Evolutionary conservation across 2,888 invertebrate genomes (phyloP), one percentile per base, ranked within the genome.

Genomic region (Arrhopalites spinosus): DNA sequence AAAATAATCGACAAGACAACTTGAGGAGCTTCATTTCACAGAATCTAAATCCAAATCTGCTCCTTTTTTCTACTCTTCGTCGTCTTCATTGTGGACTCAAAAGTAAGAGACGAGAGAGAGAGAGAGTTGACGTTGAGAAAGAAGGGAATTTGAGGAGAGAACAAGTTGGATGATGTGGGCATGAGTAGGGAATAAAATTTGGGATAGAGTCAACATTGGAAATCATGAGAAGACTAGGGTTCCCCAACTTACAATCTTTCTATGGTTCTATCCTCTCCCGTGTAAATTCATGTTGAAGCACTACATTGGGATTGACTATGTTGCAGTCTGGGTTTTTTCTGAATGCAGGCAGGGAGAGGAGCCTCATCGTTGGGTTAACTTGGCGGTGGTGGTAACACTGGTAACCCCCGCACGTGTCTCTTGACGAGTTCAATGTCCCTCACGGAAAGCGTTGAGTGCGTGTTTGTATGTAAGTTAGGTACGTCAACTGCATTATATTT

Each of bases 401-500:
- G 59, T 63, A 59, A 79, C 82, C 82, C 82, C 82, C 81, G 80
- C 82, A 82, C 82, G 82, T 82, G 82, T 74, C 75, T 59, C 15
- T 8, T 75, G 73, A 73, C 79, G 77, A 81, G 82, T 80, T 82
- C 82, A 82, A 80, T 76, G 82, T 78, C 82, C 82, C 80, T 78
- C 77, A 50, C 50, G 50, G 50, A 50, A 50, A 50, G 50, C n/a
- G n/a, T 50, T 50, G 8, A 23, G 25, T 59, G 27, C 25, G 23
- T 59, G 13, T n/a, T n/a, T n/a, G 59, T 27, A 25, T 25, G 59
- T 59, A 59, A 27, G 59, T 25, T 59, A 59, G 20, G 59, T 53
- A 53, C 20, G 53, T 53, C 17, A 59, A 72, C 72, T 72, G 72
- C 72, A 72, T 72, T 72, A 64, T 72, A 64, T 72, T 72, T 72